phyloP scores from a whole-genome alignment of 37 sponge, comb jelly and placozoan species.

The Beroe forskalii region DNA sequence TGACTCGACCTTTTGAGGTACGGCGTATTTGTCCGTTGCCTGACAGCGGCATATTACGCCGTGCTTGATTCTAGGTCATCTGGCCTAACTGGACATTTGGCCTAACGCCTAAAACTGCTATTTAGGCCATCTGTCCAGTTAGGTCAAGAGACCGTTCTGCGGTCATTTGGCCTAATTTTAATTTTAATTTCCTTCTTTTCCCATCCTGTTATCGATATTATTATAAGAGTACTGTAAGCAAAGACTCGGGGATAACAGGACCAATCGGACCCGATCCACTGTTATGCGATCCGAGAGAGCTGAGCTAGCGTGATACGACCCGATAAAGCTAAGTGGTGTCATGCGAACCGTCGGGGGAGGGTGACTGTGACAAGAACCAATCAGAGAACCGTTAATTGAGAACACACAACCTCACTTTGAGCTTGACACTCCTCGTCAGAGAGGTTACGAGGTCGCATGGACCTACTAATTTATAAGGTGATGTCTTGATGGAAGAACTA shows the following conservation, averaged over 20 bases:
- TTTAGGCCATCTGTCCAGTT: neutral
- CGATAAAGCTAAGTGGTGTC: neutral
- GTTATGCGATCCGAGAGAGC: neutral
- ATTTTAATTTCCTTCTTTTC: neutral
- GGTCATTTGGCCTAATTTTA: neutral
- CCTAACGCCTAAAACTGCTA: neutral
- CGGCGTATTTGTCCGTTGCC: no score
- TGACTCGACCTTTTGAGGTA: no score
- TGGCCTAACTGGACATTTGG: neutral
- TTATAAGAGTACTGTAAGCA: neutral
- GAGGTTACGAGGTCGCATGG: neutral
- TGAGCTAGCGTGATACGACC: neutral
- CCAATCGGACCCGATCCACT: neutral
- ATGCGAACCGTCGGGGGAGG: neutral
- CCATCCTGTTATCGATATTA: neutral
- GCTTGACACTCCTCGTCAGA: neutral
- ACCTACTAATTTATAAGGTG: no score
- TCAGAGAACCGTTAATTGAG: neutral
- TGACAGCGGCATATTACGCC: no score
- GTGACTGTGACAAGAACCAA: neutral
- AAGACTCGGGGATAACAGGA: neutral
- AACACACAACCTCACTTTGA: no score
- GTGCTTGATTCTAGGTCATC: neutral
- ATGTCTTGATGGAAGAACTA: no score
- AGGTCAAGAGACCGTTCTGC: neutral